phyloP scores from a whole-genome alignment of 2,797 vertebrate genomes.

The Uromys caudimaculatus region DNA sequence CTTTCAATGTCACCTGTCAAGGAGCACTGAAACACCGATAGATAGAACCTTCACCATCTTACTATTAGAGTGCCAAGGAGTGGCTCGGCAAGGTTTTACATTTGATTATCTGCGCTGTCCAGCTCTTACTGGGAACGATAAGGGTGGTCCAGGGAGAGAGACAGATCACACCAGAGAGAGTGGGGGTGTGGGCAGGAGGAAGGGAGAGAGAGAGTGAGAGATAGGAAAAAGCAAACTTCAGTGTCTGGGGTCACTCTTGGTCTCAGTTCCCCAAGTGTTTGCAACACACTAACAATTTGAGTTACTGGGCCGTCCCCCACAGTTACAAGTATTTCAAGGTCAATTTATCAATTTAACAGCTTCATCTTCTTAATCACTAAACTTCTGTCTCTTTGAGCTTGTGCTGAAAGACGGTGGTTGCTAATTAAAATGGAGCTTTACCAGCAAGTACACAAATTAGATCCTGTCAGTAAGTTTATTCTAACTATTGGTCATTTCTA shows the following conservation, averaged over 20 bases:
- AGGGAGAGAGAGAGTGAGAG: constrained; percentile 53
- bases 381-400: constrained; percentile 97
- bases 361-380: constrained; percentile 97
- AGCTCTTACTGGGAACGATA: not conserved
- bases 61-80: not conserved
- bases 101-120: constrained; percentile 40
- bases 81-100: not conserved
- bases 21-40: constrained; percentile 15
- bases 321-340: constrained; percentile 94
- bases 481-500: constrained; percentile 97
- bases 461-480: constrained; percentile 97
- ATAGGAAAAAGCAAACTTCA: not conserved
- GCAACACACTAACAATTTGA: constrained; percentile 85
- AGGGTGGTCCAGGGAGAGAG: constrained; percentile 30
- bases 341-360: constrained; percentile 95
- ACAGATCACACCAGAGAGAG: not conserved
- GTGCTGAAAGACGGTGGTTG: constrained; percentile 94
- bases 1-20: constrained; percentile 51
- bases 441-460: constrained; percentile 98
- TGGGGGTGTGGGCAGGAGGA: not conserved
- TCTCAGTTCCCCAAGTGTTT: constrained; percentile 77
- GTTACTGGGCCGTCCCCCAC: constrained; percentile 88
- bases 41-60: not conserved
- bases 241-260: constrained; percentile 71
- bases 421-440: constrained; percentile 97